Conservation (phyloP, 2,888 invertebrate genomes). For the Aspidiotus rigidus region DNA sequence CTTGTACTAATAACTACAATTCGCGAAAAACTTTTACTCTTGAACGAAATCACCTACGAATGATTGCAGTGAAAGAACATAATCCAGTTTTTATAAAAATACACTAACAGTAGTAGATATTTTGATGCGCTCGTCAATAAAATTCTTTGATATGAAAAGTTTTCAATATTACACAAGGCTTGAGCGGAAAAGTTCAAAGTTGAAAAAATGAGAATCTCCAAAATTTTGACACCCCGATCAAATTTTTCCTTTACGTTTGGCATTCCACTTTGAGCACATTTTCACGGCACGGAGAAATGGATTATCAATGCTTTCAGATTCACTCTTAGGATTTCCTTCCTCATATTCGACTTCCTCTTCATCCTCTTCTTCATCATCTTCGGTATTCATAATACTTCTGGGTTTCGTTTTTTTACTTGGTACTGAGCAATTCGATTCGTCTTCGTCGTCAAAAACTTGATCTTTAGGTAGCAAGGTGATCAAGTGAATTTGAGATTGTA, state of each 20-base stretch:
- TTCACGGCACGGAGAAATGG: slow-evolving; percentile 56
- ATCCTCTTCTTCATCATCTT: slow-evolving; percentile 42
- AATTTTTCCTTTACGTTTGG: background rate
- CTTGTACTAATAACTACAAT: too few species aligned
- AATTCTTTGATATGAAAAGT: too few species aligned
- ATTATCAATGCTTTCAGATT: slow-evolving; percentile 57
- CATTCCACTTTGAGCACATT: slow-evolving; percentile 28
- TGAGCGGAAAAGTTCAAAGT: too few species aligned
- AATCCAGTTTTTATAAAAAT: too few species aligned
- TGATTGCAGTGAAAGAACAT: too few species aligned
- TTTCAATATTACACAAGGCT: too few species aligned
- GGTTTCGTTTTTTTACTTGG: slow-evolving; percentile 40
- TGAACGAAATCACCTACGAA: too few species aligned
- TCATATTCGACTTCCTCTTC: slow-evolving; percentile 45
- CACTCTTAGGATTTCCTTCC: slow-evolving; percentile 46
- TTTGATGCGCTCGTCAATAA: too few species aligned
- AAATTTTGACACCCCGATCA: too few species aligned
- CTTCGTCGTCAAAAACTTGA: slow-evolving; percentile 85
- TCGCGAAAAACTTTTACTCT: too few species aligned
- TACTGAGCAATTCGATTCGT: slow-evolving; percentile 46
- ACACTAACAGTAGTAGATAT: too few species aligned
- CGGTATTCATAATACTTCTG: slow-evolving; percentile 42
- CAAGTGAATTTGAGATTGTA: slow-evolving; percentile 71
- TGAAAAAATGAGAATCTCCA: too few species aligned
- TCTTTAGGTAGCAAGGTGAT: slow-evolving; percentile 82